A percentile compares a stretch with the other conserved stretches of the same genome.
phyloP scores from a whole-genome alignment of 1,140 invertebrate species.

The Achatina immaculata region DNA sequence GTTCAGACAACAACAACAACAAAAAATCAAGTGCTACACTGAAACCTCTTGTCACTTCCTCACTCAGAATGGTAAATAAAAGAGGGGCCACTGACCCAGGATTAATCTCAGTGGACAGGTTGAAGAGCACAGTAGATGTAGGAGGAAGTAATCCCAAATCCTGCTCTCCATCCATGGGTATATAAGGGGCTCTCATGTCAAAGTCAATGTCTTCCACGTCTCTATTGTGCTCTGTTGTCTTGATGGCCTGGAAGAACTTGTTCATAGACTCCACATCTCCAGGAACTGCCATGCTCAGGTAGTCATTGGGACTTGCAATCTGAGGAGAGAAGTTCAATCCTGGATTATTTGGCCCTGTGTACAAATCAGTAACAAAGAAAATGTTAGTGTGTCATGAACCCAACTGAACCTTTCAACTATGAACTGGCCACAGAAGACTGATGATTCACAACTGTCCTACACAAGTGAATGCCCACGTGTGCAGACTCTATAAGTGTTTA shows the following conservation, averaged over 20 bases:
- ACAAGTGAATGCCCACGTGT: too few species aligned
- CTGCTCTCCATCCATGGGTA: constrained; percentile 79
- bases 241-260: constrained; percentile 55
- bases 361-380: too few species aligned
- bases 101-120: constrained; percentile 55
- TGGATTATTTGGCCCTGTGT: too few species aligned
- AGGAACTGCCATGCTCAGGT: constrained; percentile 46
- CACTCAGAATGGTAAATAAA: too few species aligned
- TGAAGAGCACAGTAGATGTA: constrained; percentile 62
- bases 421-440: too few species aligned
- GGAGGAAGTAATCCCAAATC: constrained; percentile 79
- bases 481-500: too few species aligned
- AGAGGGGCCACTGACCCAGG: constrained; percentile 59
- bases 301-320: constrained; percentile 57
- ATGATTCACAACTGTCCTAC: too few species aligned
- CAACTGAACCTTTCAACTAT: too few species aligned
- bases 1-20: too few species aligned
- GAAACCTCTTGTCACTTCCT: too few species aligned
- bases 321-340: constrained; percentile 48
- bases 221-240: constrained; percentile 37
- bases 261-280: constrained; percentile 55
- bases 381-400: too few species aligned
- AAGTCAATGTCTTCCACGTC: constrained; percentile 50
- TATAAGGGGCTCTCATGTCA: constrained; percentile 83
- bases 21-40: too few species aligned